These are phyloP conservation scores for Alcis repandata DNA, from an alignment of 2,888 invertebrate species.

Conservation along the genomic window DNA sequence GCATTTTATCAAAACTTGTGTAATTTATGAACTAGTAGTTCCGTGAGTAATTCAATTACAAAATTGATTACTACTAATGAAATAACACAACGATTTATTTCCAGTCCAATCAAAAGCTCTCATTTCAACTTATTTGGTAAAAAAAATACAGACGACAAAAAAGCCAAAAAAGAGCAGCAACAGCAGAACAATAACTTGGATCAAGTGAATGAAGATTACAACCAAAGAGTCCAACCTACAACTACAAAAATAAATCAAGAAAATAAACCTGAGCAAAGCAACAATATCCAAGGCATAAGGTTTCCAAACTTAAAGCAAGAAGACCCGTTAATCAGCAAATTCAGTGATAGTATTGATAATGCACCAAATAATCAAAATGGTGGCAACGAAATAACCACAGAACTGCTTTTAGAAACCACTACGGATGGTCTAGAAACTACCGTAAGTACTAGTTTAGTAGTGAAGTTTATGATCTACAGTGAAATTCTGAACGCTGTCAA, in stretches of 20 bases:
- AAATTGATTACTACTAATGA: not conserved
- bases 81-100: too few relatives aligned
- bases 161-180: conserved; percentile 7
- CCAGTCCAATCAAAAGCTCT: conserved; percentile 11
- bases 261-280: not conserved
- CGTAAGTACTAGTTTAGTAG: conserved; percentile 19
- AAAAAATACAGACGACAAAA: conserved; percentile 4
- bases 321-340: conserved; percentile 6
- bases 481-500: not conserved
- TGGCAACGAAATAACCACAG: conserved; percentile 14
- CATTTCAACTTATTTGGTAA: conserved; percentile 18
- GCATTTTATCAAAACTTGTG: too few relatives aligned
- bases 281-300: not conserved
- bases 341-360: conserved; percentile 3
- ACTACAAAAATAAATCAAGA: not conserved
- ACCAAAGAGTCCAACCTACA: not conserved
- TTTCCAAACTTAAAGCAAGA: not conserved
- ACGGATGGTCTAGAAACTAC: conserved; percentile 22
- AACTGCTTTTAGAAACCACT: conserved; percentile 12
- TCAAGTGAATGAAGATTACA: not conserved
- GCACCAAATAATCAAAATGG: not conserved
- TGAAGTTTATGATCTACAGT: not conserved
- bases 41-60: not conserved
- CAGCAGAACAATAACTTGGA: not conserved
- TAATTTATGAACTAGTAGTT: too few relatives aligned